Percentiles rank a stretch among this genome's conserved stretches.
Conservation (phyloP, 23 tunicate genomes). For the Clavelina lepadiformis region DNA sequence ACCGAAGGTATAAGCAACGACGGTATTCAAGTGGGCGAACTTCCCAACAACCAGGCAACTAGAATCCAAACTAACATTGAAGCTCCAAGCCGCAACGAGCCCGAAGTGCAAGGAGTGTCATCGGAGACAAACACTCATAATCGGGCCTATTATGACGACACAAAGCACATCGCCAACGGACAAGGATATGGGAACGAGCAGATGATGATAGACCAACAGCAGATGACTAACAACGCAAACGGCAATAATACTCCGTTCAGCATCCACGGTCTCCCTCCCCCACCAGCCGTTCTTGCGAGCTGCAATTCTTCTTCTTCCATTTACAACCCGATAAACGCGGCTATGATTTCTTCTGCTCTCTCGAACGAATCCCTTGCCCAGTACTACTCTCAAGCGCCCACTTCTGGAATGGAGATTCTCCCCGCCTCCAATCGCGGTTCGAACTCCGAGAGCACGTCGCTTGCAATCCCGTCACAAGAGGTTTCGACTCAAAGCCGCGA, state of each 20-base stretch:
- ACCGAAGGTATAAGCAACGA: too few relatives aligned
- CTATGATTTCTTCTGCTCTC: not conserved
- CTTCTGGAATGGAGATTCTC: not conserved
- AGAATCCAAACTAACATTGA: not conserved
- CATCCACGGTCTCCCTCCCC: slow-evolving; percentile 16
- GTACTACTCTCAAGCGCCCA: not conserved
- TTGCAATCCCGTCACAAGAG: not conserved
- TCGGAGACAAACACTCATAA: not conserved
- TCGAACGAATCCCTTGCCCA: slow-evolving; percentile 3
- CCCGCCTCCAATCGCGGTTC: not conserved
- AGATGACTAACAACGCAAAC: too few relatives aligned
- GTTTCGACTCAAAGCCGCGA: not conserved
- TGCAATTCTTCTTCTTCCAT: not conserved
- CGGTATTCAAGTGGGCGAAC: too few relatives aligned
- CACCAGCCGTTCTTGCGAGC: slow-evolving; percentile 24
- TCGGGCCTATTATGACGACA: slow-evolving; percentile 1
- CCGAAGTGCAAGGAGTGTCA: not conserved
- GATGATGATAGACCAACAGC: not conserved
- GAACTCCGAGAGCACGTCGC: not conserved
- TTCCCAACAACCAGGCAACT: not conserved
- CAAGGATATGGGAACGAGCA: slow-evolving; percentile 10
- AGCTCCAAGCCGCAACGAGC: not conserved
- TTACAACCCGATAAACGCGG: not conserved
- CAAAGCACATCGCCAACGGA: not conserved
- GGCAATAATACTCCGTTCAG: slow-evolving; percentile 9